Evolutionary conservation across 2,113 vertebrate genomes (phyloP), one percentile per base, ranked within the genome.

Genomic region (Oryctolagus cuniculus): DNA sequence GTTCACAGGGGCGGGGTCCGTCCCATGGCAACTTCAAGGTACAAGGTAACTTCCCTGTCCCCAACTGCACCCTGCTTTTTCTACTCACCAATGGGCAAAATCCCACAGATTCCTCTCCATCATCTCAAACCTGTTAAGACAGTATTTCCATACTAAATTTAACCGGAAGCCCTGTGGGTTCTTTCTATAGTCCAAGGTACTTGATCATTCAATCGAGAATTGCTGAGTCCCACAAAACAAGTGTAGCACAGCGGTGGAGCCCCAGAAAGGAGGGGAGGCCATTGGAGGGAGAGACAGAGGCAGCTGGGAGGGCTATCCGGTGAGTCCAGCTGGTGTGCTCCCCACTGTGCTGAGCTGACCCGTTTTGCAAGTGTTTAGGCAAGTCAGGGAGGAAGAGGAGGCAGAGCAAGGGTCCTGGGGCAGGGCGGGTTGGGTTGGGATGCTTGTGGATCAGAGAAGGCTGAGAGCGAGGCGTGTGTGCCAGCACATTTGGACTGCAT

Each of bases 71-170:
- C 44, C 38, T 55, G 69, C n/a, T 84, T 21, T 64, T 92, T 21
- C 64, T n/a, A 38, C 25, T 87, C 38, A 17, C 49, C 34, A 55
- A 73, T 29, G 36, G n/a, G 44, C 88, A 78, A 83, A 38, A 58
- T 25, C 7, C 15, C 38, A 82, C 24, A 70, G 55, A 69, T 63
- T 77, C 61, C 3, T 34, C 92, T 73, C 77, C 63, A 15, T 55
- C 63, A 72, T 22, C 74, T 92, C 10, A 10, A 82, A 80, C 19
- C 38, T 61, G 31, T 31, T 69, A 69, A 90, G 87, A 81, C 69
- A 81, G 1, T 64, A 64, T 81, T 79, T 88, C 78, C 34, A 7
- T 16, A 69, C 34, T 1, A 79, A 51, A 55, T n/a, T 75, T 8
- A 6, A 29, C 44, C 55, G 22, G 27, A 66, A 95, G 49, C 49